phyloP scores from a whole-genome alignment of 2,113 vertebrate genomes.

The Dicaeum eximium region DNA sequence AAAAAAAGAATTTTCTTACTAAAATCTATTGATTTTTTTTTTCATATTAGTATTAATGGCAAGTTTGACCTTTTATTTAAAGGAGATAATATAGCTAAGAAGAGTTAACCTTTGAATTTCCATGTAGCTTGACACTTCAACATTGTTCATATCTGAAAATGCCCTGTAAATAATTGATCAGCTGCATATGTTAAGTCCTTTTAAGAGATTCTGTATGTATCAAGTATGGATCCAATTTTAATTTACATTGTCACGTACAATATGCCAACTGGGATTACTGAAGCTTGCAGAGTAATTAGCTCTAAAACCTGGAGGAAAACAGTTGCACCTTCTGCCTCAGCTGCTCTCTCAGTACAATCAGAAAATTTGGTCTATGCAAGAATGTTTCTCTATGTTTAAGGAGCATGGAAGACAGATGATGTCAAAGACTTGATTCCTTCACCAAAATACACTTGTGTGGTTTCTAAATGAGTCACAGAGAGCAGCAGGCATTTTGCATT shows the following conservation, averaged over 20 bases:
- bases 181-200: background rate
- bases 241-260: background rate
- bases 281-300: background rate
- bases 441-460: accelerated
- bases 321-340: background rate
- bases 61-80: background rate
- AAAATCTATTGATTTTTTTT: background rate
- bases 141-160: background rate
- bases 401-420: background rate
- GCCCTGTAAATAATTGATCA: background rate
- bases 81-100: background rate
- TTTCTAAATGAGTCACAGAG: background rate
- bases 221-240: background rate
- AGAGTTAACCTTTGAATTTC: background rate
- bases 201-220: background rate
- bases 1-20: background rate
- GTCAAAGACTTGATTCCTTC: background rate
- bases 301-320: background rate
- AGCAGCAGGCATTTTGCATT: background rate
- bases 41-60: background rate
- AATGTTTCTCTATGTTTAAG: background rate
- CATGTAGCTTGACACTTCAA: background rate
- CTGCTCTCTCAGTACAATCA: background rate
- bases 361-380: background rate
- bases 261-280: background rate